A percentile compares a stretch with the other conserved stretches of the same genome.
Conservation (phyloP, 2,797 vertebrate genomes). For the Scarus forsteni region DNA sequence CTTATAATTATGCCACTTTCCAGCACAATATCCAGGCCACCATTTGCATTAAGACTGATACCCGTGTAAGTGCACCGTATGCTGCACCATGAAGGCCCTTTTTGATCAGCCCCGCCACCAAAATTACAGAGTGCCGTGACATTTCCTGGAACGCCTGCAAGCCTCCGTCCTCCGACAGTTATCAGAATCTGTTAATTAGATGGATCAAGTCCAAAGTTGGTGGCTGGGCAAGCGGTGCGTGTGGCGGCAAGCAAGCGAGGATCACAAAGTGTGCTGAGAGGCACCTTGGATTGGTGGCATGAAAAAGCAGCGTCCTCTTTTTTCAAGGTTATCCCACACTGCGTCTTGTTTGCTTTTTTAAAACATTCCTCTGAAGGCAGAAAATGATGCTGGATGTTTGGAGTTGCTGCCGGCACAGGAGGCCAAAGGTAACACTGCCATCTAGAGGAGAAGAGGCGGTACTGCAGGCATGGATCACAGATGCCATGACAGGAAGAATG, state of each 20-base stretch:
- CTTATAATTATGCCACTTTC: conserved; percentile 78
- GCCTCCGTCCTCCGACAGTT: conserved; percentile 42
- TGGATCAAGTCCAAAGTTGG: conserved; percentile 63
- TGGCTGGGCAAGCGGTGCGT: conserved; percentile 12
- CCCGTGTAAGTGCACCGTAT: conserved; percentile 44
- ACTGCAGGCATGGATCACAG: neutral
- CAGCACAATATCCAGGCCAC: conserved; percentile 68
- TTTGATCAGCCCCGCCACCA: conserved; percentile 41
- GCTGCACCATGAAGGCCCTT: conserved; percentile 44
- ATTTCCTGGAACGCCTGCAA: conserved; percentile 55
- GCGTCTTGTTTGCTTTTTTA: conserved; percentile 46
- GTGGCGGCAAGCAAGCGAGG: conserved; percentile 32
- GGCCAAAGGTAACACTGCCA: conserved; percentile 68
- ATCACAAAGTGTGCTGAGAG: conserved; percentile 51
- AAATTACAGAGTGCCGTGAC: conserved; percentile 56
- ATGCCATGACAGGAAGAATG: too few relatives aligned
- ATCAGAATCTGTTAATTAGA: conserved; percentile 70
- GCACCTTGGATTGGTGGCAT: conserved; percentile 52
- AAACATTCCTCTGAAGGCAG: conserved; percentile 30
- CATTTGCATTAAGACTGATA: conserved; percentile 73
- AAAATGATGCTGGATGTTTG: conserved; percentile 41
- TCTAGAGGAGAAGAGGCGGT: conserved; percentile 47
- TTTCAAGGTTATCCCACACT: conserved; percentile 67
- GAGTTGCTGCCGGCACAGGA: neutral
- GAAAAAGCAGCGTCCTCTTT: conserved; percentile 44